Evolutionary conservation across 2,113 vertebrate genomes (phyloP), one percentile per base, ranked within the genome.

Genomic region (Psilopsiagon aurifrons): DNA sequence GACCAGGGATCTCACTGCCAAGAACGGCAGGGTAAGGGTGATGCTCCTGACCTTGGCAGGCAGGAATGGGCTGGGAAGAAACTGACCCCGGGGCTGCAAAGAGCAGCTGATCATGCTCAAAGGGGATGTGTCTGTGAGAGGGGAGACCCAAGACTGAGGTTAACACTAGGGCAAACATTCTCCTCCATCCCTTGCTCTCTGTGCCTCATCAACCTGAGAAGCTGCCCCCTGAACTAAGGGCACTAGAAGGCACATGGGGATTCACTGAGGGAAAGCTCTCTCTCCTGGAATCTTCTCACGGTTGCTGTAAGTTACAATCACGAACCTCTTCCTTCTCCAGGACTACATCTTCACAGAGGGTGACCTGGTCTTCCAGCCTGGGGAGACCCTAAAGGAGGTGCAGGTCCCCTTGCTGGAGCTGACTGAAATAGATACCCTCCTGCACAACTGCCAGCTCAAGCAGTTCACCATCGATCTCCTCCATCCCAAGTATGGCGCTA

Each of bases 401-500:
- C 98, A 99, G 41, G 98, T 99, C 62, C 98, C 98, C 64, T 97
- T 99, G 69, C 96, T 99, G 95, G 99, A 99, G 79, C 98, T 98
- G 33, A 97, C 97, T 0, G 99, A 99, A 93, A 97, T 98, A 31
- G 99, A 99, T 13, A 95, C 98, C 22, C 98, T 99, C 28, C 97
- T 99, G 63, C 97, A 97, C 27, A 98, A 98, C 82, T 97, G 85
- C 81, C 99, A 98, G 96, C 87, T 98, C 86, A 99, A 98, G 92
- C 99, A 99, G 91, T 99, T 99, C 29, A 88, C 98, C 19, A 51
- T 99, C 88, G 99, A 99, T 71, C 98, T 99, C 74, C 98, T 98
- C 88, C 99, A 99, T 75, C 99, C 99, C 83, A 98, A 98, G 75
- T 97, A 99, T 0, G 99, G 99, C 0, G 98, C 99, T 71, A 99